Evolutionary conservation across 2,113 vertebrate genomes (phyloP).

Genomic region (Sardina pilchardus): DNA sequence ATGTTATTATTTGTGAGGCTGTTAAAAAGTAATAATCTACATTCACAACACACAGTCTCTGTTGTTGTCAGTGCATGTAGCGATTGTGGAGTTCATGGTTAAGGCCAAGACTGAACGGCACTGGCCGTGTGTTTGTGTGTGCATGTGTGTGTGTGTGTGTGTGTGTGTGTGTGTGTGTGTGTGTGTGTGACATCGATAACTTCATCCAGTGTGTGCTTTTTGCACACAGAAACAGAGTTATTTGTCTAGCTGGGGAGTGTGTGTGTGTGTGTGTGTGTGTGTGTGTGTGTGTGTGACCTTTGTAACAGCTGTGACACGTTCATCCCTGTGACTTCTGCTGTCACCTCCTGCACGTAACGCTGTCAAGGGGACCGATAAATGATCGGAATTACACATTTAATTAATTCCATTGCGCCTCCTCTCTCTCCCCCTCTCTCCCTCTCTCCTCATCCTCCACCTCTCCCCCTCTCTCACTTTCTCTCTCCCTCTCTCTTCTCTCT

Average conservation of each 20-base stretch:
- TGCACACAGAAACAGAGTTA: no score
- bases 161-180: no score
- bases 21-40: no score
- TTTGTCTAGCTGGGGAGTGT: no score
- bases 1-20: no score
- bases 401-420: conserved; percentile 5
- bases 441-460: not conserved
- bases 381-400: conserved; percentile 12
- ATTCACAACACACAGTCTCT: no score
- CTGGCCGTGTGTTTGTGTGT: no score
- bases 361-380: not conserved
- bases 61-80: no score
- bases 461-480: conserved; percentile 4
- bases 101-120: no score
- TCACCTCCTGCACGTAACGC: not conserved
- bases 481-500: conserved; percentile 23
- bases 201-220: not conserved
- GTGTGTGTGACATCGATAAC: not conserved
- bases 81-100: no score
- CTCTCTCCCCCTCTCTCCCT: not conserved
- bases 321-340: not conserved
- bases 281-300: not conserved
- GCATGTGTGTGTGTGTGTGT: no score
- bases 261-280: no score
- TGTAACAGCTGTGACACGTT: not conserved